Evolutionary conservation across 1,140 invertebrate genomes (phyloP).

Genomic region (Halesus radiatus): DNA sequence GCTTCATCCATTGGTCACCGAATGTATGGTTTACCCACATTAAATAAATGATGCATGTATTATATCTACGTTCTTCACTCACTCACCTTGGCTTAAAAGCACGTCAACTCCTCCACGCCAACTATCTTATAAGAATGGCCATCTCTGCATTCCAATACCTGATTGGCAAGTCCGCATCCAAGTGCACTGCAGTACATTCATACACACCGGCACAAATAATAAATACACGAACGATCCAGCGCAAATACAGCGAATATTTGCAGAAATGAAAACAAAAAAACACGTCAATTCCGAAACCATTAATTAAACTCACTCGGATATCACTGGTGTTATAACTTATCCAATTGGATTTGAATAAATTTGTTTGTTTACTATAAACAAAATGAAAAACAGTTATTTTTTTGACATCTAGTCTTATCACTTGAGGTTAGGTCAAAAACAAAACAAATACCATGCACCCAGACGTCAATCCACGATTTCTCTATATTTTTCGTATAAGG

Average conservation of each 20-base stretch:
- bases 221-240: neutral
- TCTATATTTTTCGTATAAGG: neutral
- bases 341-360: neutral
- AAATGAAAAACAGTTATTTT: conserved; percentile 8
- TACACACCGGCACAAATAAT: conserved; percentile 12
- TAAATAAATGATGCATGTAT: too few species aligned
- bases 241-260: neutral
- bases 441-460: conserved; percentile 6
- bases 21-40: too few species aligned
- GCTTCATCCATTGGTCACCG: neutral
- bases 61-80: neutral
- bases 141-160: conserved; percentile 14
- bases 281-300: neutral
- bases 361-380: neutral
- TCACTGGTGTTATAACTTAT: neutral
- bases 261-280: neutral
- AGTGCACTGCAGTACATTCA: conserved; percentile 4
- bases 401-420: conserved; percentile 4
- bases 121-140: neutral
- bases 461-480: neutral
- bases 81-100: conserved; percentile 22
- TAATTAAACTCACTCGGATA: conserved; percentile 1
- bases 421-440: conserved; percentile 21
- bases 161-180: conserved; percentile 13
- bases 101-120: neutral